A percentile compares a stretch with the other conserved stretches of the same genome.
phyloP scores from a whole-genome alignment of 1,140 invertebrate species.

The Platorchestia sp. region DNA sequence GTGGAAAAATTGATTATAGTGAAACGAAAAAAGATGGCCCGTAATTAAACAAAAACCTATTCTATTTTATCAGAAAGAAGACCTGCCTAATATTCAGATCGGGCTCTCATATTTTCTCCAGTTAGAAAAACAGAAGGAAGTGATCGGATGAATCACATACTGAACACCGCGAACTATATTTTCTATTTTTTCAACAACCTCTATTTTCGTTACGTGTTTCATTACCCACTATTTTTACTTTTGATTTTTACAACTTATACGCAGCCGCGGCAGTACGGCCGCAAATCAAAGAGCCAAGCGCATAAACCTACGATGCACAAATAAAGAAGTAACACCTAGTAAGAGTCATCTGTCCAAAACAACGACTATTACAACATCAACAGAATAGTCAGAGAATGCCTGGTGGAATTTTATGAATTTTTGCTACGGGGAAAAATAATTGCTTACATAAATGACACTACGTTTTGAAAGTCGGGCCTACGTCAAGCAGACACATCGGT shows the following conservation, averaged over 20 bases:
- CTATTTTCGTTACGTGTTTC: too few relatives aligned
- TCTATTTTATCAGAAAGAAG: too few relatives aligned
- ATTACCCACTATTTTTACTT: background rate
- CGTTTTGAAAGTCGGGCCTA: background rate
- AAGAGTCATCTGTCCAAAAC: background rate
- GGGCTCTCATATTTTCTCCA: too few relatives aligned
- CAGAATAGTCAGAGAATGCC: background rate
- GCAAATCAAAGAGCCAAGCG: background rate
- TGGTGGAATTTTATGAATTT: background rate
- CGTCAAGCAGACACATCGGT: background rate
- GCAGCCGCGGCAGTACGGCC: background rate
- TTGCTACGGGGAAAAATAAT: background rate
- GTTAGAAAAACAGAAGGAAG: too few relatives aligned
- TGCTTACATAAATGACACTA: background rate
- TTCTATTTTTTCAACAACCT: too few relatives aligned
- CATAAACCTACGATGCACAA: background rate
- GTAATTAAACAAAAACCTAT: too few relatives aligned
- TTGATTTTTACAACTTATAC: background rate
- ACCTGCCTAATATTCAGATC: too few relatives aligned
- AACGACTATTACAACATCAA: background rate
- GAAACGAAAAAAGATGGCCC: too few relatives aligned
- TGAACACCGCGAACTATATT: too few relatives aligned
- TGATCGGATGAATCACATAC: too few relatives aligned
- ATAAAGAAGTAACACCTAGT: background rate
- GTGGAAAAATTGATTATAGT: too few relatives aligned